Conservation (phyloP, 2,797 vertebrate genomes). For the Tokudaia tokunoshimensis region DNA sequence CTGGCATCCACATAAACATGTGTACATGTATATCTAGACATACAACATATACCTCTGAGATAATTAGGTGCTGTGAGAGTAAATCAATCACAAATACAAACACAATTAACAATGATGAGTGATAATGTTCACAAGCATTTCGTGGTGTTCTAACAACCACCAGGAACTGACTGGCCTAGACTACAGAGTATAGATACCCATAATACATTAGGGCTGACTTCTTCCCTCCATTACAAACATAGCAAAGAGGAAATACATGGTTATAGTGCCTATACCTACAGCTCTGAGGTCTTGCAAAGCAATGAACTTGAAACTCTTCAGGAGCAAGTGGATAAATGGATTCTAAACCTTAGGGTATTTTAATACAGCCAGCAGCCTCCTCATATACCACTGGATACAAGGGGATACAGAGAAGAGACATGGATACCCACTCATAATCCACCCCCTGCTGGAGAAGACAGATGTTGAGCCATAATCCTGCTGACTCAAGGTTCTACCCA, state of each 20-base stretch:
- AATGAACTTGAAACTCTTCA: not conserved
- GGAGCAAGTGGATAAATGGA: not conserved
- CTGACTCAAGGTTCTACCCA: not conserved
- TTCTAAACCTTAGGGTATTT: not conserved
- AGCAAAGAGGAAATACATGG: not conserved
- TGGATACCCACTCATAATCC: accelerated
- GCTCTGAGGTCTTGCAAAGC: not conserved
- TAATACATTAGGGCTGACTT: not conserved
- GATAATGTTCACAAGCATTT: not conserved
- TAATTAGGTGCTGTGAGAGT: not conserved
- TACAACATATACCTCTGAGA: not conserved
- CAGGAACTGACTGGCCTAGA: not conserved
- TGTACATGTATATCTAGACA: not conserved
- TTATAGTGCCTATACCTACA: not conserved
- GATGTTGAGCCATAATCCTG: not conserved
- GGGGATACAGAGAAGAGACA: not conserved
- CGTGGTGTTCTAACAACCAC: not conserved
- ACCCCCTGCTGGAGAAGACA: not conserved
- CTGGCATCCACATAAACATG: not conserved
- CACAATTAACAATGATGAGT: not conserved
- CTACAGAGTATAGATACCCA: not conserved
- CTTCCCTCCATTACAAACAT: not conserved
- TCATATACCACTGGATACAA: not conserved
- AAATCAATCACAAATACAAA: not conserved
- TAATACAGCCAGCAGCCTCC: not conserved